Percentiles rank a stretch among this genome's conserved stretches.
Conservation (phyloP, 2,113 vertebrate species). For the Hyperoodon ampullatus region DNA sequence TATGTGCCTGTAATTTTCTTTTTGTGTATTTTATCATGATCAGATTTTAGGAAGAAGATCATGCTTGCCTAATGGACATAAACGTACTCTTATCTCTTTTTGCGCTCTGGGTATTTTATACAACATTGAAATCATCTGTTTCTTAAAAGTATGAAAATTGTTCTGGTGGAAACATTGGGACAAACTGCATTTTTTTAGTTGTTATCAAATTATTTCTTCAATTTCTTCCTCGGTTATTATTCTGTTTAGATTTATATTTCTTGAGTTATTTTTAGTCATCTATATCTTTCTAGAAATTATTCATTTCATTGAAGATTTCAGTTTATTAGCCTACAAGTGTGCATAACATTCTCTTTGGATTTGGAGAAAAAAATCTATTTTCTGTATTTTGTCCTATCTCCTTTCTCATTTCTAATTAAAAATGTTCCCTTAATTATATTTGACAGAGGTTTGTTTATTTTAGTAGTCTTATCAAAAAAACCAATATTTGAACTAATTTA, state of each 20-base stretch:
- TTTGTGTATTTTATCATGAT: not conserved
- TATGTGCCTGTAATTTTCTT: not conserved
- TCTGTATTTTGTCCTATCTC: slow-evolving; percentile 53
- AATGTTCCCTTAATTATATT: slow-evolving; percentile 64
- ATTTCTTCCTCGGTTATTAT: not conserved
- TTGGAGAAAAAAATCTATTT: slow-evolving; percentile 51
- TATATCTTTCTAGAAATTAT: slow-evolving; percentile 22
- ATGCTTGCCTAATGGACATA: not conserved
- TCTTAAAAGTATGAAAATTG: slow-evolving; percentile 16
- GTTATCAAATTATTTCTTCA: not conserved
- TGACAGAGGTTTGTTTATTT: slow-evolving; percentile 61
- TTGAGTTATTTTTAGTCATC: slow-evolving; percentile 37
- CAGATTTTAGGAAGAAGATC: not conserved
- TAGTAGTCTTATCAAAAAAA: slow-evolving; percentile 55
- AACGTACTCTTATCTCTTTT: not conserved
- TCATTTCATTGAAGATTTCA: slow-evolving; percentile 44
- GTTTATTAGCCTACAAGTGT: not conserved
- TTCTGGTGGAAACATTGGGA: not conserved
- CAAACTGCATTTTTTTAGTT: not conserved
- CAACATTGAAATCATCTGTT: not conserved
- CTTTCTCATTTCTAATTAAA: slow-evolving; percentile 74
- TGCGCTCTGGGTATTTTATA: not conserved
- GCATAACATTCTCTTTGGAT: slow-evolving; percentile 46
- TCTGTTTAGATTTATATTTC: slow-evolving; percentile 29
- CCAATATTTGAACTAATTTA: slow-evolving; percentile 53